These are phyloP conservation scores for Calidris pygmaea DNA, from an alignment of 2,113 vertebrate genomes.

Conservation along the genomic window DNA sequence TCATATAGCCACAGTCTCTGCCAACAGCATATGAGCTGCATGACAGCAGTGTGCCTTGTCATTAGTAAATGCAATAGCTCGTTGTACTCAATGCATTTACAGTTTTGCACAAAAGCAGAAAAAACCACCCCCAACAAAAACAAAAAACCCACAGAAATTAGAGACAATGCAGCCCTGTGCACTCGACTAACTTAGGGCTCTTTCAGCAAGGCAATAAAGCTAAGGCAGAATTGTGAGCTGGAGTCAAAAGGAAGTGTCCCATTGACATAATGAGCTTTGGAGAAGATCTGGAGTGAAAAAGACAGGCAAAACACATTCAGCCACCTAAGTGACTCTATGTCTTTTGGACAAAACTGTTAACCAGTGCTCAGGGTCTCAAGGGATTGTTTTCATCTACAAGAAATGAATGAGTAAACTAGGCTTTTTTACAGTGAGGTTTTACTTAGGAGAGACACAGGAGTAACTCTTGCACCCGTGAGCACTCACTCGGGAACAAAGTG, in stretches of 20 bases:
- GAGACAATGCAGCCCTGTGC: conserved; percentile 39
- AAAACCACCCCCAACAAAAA: neutral
- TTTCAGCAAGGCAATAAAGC: conserved; percentile 17
- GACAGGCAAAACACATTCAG: neutral
- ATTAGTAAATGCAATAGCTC: neutral
- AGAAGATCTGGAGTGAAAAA: neutral
- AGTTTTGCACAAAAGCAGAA: conserved; percentile 23
- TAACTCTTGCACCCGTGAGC: neutral
- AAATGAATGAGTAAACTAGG: neutral
- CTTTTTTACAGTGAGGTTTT: neutral
- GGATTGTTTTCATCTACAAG: neutral
- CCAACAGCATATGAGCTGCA: neutral
- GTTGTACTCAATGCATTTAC: conserved; percentile 16
- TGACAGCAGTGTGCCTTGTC: neutral
- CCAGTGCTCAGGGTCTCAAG: neutral
- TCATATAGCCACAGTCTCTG: neutral
- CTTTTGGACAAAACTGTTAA: neutral
- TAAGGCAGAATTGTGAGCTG: neutral
- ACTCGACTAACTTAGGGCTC: neutral
- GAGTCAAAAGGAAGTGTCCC: conserved; percentile 25
- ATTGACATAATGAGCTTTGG: neutral
- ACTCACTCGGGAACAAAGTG: neutral
- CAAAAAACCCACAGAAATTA: conserved; percentile 28
- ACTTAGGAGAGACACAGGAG: neutral
- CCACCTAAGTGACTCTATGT: neutral